Conservation (phyloP, 2,888 invertebrate species). For the Thalpophila matura region DNA sequence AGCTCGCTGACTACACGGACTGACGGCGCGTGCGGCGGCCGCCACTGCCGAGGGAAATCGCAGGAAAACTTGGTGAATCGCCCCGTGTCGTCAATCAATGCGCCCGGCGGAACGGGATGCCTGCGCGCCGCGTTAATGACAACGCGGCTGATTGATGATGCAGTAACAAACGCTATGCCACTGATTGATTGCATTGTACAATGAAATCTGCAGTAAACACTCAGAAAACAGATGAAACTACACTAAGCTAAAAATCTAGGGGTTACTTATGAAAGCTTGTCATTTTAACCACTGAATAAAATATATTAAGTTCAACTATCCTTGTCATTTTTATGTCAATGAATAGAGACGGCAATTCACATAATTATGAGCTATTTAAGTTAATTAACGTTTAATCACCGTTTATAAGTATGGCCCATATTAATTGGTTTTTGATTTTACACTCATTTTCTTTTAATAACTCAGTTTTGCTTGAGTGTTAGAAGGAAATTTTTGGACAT, state of each 20-base stretch:
- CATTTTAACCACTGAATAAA: too few relatives aligned
- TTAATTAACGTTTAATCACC: too few relatives aligned
- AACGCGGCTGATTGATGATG: constrained; percentile 46
- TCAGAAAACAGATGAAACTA: background rate
- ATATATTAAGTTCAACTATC: too few relatives aligned
- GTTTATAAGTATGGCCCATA: too few relatives aligned
- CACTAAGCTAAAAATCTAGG: background rate
- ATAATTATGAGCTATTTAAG: too few relatives aligned
- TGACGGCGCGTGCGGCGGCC: constrained; percentile 70
- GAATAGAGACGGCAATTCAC: too few relatives aligned
- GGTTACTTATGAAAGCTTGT: too few relatives aligned
- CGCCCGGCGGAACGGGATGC: constrained; percentile 78
- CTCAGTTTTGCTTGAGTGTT: too few relatives aligned
- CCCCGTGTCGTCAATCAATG: constrained; percentile 71
- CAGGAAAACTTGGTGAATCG: constrained; percentile 78
- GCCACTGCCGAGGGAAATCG: constrained; percentile 82
- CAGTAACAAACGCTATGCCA: constrained; percentile 25
- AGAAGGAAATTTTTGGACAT: too few relatives aligned
- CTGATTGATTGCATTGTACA: constrained; percentile 43
- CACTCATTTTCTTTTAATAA: too few relatives aligned
- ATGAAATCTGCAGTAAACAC: constrained; percentile 19
- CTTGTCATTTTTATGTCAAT: too few relatives aligned
- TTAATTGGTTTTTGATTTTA: too few relatives aligned
- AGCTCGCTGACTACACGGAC: constrained; percentile 77
- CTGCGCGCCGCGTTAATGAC: constrained; percentile 45